phyloP scores from a whole-genome alignment of 2,888 invertebrate genomes.

The Noctua fimbriata region DNA sequence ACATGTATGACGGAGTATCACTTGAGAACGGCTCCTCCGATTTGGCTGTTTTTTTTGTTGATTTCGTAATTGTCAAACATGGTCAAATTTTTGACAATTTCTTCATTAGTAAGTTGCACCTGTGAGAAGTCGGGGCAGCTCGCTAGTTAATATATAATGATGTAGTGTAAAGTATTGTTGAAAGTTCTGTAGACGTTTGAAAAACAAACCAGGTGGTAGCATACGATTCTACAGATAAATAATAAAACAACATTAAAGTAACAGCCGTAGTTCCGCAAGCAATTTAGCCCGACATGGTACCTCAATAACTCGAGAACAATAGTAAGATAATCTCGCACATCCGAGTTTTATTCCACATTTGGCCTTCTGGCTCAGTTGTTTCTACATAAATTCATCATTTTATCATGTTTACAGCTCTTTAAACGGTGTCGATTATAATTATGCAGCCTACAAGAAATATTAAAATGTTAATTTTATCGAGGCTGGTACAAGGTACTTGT shows the following conservation, averaged over 20 bases:
- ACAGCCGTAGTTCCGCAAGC: slow-evolving; percentile 42
- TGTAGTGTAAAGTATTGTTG: not conserved
- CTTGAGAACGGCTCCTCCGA: too few relatives aligned
- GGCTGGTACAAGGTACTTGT: slow-evolving; percentile 60
- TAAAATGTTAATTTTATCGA: slow-evolving; percentile 55
- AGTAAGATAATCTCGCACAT: slow-evolving; percentile 61
- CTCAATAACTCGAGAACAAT: slow-evolving; percentile 58
- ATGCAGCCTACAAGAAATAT: slow-evolving; percentile 43
- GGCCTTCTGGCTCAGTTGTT: slow-evolving; percentile 51
- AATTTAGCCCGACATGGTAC: slow-evolving; percentile 43
- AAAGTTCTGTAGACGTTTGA: not conserved
- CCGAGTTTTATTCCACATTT: slow-evolving; percentile 56
- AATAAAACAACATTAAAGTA: slow-evolving; percentile 29
- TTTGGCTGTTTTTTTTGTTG: too few relatives aligned
- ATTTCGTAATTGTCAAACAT: too few relatives aligned
- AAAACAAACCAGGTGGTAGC: slow-evolving; percentile 1
- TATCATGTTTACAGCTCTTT: slow-evolving; percentile 55
- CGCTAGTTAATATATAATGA: not conserved
- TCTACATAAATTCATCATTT: slow-evolving; percentile 55
- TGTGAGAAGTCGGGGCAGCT: too few relatives aligned
- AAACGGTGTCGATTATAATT: slow-evolving; percentile 52
- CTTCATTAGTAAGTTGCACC: too few relatives aligned
- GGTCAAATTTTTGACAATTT: too few relatives aligned
- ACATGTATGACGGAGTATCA: too few relatives aligned
- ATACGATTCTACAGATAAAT: slow-evolving; percentile 13